phyloP scores from a whole-genome alignment of 2,888 invertebrate species.

The Eilema caniola region DNA sequence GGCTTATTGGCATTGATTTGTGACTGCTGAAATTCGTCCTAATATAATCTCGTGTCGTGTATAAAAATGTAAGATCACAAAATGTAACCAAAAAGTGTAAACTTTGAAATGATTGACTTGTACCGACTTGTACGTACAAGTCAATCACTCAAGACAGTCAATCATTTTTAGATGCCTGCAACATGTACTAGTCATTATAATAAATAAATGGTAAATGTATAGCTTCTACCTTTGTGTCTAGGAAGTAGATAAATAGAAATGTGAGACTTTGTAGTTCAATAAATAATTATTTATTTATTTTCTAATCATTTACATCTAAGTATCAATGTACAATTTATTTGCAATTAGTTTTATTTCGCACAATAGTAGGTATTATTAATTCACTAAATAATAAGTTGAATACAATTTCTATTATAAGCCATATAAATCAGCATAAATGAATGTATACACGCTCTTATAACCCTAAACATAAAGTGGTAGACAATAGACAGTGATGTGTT shows the following conservation, averaged over 20 bases:
- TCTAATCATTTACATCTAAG: constrained; percentile 18
- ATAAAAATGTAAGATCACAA: no score
- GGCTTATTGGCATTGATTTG: no score
- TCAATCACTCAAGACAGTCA: no score
- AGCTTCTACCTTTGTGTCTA: constrained; percentile 36
- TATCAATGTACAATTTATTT: constrained; percentile 23
- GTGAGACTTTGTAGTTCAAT: constrained; percentile 19
- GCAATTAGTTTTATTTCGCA: constrained; percentile 28
- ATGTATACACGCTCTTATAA: not conserved
- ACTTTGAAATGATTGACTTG: not conserved
- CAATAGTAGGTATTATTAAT: constrained; percentile 22
- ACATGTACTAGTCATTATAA: constrained; percentile 55
- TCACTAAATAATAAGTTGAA: not conserved
- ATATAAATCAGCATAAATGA: not conserved
- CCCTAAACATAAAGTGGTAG: not conserved
- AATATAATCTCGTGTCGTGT: no score
- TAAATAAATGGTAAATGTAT: constrained; percentile 19
- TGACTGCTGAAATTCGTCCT: no score
- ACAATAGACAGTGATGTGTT: not conserved
- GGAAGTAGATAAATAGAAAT: constrained; percentile 35
- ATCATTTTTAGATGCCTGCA: constrained; percentile 33
- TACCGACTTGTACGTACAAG: no score
- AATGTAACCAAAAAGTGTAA: no score
- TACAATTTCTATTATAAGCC: not conserved
- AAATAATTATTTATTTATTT: constrained; percentile 40